Evolutionary conservation across 1,140 invertebrate genomes (phyloP), one percentile per base, ranked within the genome.

Genomic region (Ylistrum balloti): DNA sequence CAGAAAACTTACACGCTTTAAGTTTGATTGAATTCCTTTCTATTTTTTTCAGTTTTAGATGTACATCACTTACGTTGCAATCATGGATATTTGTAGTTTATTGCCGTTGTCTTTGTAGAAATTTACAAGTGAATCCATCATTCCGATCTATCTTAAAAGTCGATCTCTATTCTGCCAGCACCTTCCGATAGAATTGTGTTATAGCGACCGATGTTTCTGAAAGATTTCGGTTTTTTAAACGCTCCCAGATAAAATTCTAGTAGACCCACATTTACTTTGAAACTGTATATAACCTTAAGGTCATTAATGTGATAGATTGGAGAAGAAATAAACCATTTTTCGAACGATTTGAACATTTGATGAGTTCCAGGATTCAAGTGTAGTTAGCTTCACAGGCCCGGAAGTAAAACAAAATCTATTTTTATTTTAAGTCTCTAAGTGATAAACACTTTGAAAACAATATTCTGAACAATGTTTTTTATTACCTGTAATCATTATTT

Each of bases 31-130:
- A 74, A 74, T 74, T 74, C 45, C 22, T 20, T 56, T 56, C 22
- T n/a, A 48, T 1, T n/a, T 74, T 74, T n/a, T 28, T 28, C 41
- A 45, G 35, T 7, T 56, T 56, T 11, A 56, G 45, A 74, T n/a
- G 56, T 74, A 74, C 56, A 74, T 74, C 56, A 74, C 56, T 74
- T 48, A 48, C 45, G 45, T 48, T 48, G 45, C 45, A 48, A 48
- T 48, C 45, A 48, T 9, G 11, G 11, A 48, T 48, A 48, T 48
- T 48, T 48, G 45, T 13, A 22, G 45, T 48, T 48, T 48, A 48
- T 48, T 74, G 56, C 56, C 3, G 22, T 74, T 74, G 56, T 74
- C 56, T 74, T 74, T 74, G 56, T 74, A 28, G 22, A 74, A 74
- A 28, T 74, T 74, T 74, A 74, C 22, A 74, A 74, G 56, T 74